phyloP scores from a whole-genome alignment of 2,888 invertebrate genomes.

The Barypeithes pellucidus region DNA sequence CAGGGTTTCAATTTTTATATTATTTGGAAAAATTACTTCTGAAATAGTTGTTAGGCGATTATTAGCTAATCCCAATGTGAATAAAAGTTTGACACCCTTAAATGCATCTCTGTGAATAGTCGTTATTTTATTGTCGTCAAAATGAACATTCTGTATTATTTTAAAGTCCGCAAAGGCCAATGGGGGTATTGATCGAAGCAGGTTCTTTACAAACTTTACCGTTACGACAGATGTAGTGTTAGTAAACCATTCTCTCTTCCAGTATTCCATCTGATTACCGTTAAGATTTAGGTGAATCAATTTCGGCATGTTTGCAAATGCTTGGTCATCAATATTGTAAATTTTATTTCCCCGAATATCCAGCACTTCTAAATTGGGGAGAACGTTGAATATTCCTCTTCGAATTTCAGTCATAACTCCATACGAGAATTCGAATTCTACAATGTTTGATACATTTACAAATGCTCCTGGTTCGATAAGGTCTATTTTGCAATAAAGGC shows the following conservation, averaged over 20 bases:
- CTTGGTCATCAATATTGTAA: slow-evolving; percentile 55
- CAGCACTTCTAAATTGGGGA: slow-evolving; percentile 54
- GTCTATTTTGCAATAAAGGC: slow-evolving; percentile 31
- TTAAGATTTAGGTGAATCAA: slow-evolving; percentile 50
- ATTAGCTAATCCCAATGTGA: slow-evolving; percentile 57
- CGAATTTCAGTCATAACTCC: slow-evolving; percentile 48
- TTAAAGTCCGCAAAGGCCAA: slow-evolving; percentile 55
- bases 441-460: slow-evolving; percentile 48
- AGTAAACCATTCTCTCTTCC: slow-evolving; percentile 59
- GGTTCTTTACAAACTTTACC: slow-evolving; percentile 57
- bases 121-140: slow-evolving; percentile 59
- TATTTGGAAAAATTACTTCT: slow-evolving; percentile 56
- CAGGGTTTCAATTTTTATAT: slow-evolving; percentile 53
- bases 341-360: slow-evolving; percentile 57
- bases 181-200: slow-evolving; percentile 55
- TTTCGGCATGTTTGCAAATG: slow-evolving; percentile 55
- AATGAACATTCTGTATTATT: slow-evolving; percentile 55
- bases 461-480: slow-evolving; percentile 43
- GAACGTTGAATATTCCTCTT: slow-evolving; percentile 52
- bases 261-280: slow-evolving; percentile 56
- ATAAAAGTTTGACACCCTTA: slow-evolving; percentile 55
- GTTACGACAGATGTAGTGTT: slow-evolving; percentile 56
- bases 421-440: slow-evolving; percentile 44
- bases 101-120: slow-evolving; percentile 58
- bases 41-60: slow-evolving; percentile 57